Conservation (phyloP, 2,888 invertebrate species). For the Apodemia mormo region DNA sequence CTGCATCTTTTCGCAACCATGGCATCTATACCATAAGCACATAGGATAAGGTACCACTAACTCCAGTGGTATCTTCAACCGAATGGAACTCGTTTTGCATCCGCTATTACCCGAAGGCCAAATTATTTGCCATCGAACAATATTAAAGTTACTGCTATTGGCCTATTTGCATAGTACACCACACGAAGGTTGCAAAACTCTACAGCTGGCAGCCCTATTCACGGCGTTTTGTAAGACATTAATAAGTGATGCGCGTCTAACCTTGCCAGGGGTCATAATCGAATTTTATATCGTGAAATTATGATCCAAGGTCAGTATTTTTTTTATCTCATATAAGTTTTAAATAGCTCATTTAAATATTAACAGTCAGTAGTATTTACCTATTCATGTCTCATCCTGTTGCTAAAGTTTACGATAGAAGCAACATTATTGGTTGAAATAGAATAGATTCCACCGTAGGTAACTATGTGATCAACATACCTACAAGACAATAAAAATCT, state of each 20-base stretch:
- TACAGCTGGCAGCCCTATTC: conserved; percentile 52
- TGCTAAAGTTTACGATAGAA: neutral
- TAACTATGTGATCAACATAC: too few species aligned
- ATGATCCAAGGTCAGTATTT: conserved; percentile 63
- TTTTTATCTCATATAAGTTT: conserved; percentile 41
- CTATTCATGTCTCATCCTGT: neutral
- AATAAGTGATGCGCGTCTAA: conserved; percentile 73
- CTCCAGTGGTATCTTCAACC: too few species aligned
- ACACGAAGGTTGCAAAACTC: conserved; percentile 14
- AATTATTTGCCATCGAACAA: too few species aligned
- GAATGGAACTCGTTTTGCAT: too few species aligned
- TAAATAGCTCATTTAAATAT: conserved; percentile 3
- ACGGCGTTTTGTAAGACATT: conserved; percentile 49
- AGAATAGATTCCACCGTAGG: neutral
- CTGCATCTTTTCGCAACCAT: too few species aligned
- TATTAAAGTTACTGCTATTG: too few species aligned
- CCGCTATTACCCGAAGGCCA: too few species aligned
- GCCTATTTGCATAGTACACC: too few species aligned
- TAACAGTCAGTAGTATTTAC: conserved; percentile 6
- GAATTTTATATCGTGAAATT: conserved; percentile 69
- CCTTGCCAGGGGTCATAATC: conserved; percentile 69
- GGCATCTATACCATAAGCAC: too few species aligned
- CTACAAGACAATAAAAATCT: too few species aligned
- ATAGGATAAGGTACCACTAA: too few species aligned
- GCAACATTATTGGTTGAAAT: neutral